Conservation (phyloP, 2,888 invertebrate genomes). For the Stenodera caucasica region DNA sequence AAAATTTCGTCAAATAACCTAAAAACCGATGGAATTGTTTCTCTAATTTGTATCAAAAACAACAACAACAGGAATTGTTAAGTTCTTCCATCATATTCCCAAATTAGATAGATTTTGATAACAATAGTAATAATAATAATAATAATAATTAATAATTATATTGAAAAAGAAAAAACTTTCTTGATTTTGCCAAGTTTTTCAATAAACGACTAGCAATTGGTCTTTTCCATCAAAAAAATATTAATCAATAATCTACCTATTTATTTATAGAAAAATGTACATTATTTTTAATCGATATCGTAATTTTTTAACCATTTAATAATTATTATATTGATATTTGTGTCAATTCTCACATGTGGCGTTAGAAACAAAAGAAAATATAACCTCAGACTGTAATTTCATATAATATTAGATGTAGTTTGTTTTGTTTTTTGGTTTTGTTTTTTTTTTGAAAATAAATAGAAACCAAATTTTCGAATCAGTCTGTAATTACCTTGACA, state of each 20-base stretch:
- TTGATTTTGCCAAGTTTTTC: too few species aligned
- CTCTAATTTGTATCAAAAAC: neutral
- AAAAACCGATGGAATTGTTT: neutral
- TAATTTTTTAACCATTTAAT: constrained; percentile 16
- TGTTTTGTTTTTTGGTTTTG: neutral
- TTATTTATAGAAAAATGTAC: constrained; percentile 20
- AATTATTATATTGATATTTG: neutral
- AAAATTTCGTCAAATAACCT: neutral
- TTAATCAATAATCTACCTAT: constrained; percentile 10
- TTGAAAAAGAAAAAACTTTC: too few species aligned
- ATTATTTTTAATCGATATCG: constrained; percentile 12
- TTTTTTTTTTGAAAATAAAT: neutral
- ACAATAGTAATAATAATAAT: too few species aligned
- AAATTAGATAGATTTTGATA: neutral
- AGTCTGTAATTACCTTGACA: too few species aligned
- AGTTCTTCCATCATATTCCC: neutral
- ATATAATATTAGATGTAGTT: constrained; percentile 24
- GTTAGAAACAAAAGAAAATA: constrained; percentile 15
- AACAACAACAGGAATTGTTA: neutral
- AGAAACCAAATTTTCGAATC: neutral
- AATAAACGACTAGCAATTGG: too few species aligned
- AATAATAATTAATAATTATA: too few species aligned
- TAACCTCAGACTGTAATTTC: constrained; percentile 48
- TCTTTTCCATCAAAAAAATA: too few species aligned
- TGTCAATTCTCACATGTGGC: constrained; percentile 19